Percentiles rank a stretch among this genome's conserved stretches.
phyloP scores from a whole-genome alignment of 2,113 vertebrate species.

The Columba livia region DNA sequence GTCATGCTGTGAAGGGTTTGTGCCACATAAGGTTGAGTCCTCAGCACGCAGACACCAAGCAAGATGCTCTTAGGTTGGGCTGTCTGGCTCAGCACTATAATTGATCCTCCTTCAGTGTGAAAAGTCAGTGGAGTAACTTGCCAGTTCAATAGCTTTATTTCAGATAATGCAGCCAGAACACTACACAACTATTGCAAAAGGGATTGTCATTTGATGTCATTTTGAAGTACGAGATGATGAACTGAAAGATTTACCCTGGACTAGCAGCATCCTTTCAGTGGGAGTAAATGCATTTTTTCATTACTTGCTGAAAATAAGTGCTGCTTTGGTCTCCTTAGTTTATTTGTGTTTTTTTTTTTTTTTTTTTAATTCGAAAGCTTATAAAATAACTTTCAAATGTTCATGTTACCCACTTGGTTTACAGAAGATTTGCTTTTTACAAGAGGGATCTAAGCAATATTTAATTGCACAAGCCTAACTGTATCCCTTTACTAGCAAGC shows the following conservation, averaged over 20 bases:
- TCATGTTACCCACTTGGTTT: conserved; percentile 45
- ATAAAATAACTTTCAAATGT: conserved; percentile 56
- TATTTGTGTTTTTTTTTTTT: neutral
- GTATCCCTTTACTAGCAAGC: conserved; percentile 49
- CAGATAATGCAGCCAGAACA: neutral
- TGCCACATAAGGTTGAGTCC: neutral
- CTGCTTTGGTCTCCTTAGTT: conserved; percentile 28
- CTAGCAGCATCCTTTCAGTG: conserved; percentile 31
- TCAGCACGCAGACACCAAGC: fast-evolving
- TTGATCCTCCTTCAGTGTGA: fast-evolving
- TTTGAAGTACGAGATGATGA: neutral
- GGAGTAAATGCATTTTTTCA: neutral
- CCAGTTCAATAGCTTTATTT: neutral
- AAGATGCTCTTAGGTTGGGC: neutral
- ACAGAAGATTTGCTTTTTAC: conserved; percentile 41
- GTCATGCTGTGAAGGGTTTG: fast-evolving
- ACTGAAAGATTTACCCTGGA: neutral
- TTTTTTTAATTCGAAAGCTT: neutral
- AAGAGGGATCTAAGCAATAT: conserved; percentile 48
- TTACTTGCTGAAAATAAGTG: conserved; percentile 17
- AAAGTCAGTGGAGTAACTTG: neutral
- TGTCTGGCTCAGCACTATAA: neutral
- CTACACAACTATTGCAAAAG: neutral
- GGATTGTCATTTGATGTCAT: neutral
- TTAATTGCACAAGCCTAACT: conserved; percentile 46